phyloP scores from a whole-genome alignment of 2,113 vertebrate genomes.

The Neodon shergylaensis region DNA sequence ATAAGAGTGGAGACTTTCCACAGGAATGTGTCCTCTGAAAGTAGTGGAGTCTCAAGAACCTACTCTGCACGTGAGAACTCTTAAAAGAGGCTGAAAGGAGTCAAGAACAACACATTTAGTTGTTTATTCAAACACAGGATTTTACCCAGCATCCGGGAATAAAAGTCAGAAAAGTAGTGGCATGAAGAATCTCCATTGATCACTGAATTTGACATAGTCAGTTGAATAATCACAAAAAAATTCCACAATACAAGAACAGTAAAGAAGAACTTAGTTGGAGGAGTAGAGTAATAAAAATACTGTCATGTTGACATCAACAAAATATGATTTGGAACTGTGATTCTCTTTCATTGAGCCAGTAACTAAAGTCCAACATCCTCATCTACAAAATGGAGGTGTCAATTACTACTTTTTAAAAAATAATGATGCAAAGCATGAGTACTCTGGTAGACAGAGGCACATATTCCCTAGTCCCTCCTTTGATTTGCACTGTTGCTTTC shows the following conservation, averaged over 20 bases:
- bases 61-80: not conserved
- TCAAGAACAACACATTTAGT: not conserved
- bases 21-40: not conserved
- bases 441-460: not conserved
- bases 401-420: not conserved
- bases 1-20: not conserved
- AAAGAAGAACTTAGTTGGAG: not conserved
- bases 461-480: not conserved
- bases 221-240: not conserved
- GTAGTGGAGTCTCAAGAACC: not conserved
- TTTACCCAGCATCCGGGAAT: not conserved
- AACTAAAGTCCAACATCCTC: not conserved
- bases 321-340: not conserved
- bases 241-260: not conserved
- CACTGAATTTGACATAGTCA: not conserved
- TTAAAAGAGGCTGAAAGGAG: not conserved
- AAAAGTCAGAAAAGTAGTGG: not conserved
- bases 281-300: not conserved
- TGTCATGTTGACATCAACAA: not conserved
- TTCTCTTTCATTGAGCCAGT: not conserved
- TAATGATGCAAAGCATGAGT: not conserved
- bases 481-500: not conserved
- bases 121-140: not conserved
- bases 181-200: conserved; percentile 8
- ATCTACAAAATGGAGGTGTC: not conserved